Base-by-base conservation (phyloP, 2,113 vertebrate species). In the Bufo gargarizans region DNA sequence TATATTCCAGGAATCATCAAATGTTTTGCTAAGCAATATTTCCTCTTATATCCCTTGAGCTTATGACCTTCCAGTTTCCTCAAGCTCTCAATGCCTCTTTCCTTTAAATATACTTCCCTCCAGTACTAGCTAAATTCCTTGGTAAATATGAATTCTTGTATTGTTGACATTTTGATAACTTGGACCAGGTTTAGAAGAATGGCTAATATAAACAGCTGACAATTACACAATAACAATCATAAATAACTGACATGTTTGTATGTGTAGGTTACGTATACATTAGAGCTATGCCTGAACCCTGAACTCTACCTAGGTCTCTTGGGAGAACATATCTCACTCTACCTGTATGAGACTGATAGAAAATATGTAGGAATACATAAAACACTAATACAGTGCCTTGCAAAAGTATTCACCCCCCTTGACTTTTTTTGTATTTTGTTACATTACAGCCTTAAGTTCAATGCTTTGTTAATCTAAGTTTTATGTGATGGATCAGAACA, bases 21-120 rank as follows among this genome's bases (percentile, higher is more conserved):
- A 71, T 53, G 20, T 71, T 84, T n/a, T 33, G 69, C 47, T 69
- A 55, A 53, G 63, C 17, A 53, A 67, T 83, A 67, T 50, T 84
- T 84, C 82, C 82, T 84, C 49, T 55, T 50, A 33, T 55, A 67
- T 84, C 82, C 63, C 82, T 83, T 50, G 81, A 83, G 81, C 7
- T 53, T 61, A 7, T 81, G 78, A 81, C 81, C 81, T 83, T 69
- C 12, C 65, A 84, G 63, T 71, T 84, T 84, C 82, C 82, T 84
- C 5, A 14, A 17, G 45, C n/a, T 67, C 4, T 71, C 11, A 84
- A 84, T 49, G 63, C n/a, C 65, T 71, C 4, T 84, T 84, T 69
- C n/a, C 82, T 55, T 69, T 84, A 84, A 71, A 71, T 84, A 84
- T 83, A 83, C 81, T 83, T 82, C 81, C 81, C 81, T 53, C 45